phyloP scores from a whole-genome alignment of 2,113 vertebrate species.

The Eidolon helvum region DNA sequence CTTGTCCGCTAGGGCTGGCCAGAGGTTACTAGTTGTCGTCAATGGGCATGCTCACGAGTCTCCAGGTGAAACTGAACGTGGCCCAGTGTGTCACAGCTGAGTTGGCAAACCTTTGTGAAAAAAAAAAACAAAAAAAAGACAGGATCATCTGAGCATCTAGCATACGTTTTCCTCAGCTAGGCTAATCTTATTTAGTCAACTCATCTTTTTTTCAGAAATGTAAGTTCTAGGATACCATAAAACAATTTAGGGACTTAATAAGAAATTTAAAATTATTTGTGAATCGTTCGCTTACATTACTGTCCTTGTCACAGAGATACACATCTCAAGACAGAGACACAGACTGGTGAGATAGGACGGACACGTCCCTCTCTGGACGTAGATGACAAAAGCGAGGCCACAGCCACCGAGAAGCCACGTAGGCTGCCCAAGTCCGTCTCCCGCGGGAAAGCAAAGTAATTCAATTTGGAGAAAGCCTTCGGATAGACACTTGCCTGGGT shows the following conservation, averaged over 20 bases:
- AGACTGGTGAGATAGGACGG: rapidly evolving
- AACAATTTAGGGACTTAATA: not conserved
- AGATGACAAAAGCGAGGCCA: not conserved
- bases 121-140: not conserved
- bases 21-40: not conserved
- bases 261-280: not conserved
- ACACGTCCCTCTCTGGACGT: not conserved
- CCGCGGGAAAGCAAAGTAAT: not conserved
- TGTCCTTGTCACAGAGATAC: too few species aligned
- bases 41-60: not conserved
- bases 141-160: not conserved
- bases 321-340: not conserved
- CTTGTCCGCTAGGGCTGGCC: not conserved
- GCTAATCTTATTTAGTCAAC: not conserved
- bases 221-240: too few species aligned
- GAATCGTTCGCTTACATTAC: not conserved
- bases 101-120: not conserved
- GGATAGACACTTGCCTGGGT: not conserved
- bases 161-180: not conserved
- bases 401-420: rapidly evolving
- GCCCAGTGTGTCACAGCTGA: not conserved
- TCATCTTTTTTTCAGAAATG: not conserved
- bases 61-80: not conserved
- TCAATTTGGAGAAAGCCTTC: not conserved
- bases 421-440: not conserved